phyloP scores from a whole-genome alignment of 2,113 vertebrate species.

The Abramis brama region DNA sequence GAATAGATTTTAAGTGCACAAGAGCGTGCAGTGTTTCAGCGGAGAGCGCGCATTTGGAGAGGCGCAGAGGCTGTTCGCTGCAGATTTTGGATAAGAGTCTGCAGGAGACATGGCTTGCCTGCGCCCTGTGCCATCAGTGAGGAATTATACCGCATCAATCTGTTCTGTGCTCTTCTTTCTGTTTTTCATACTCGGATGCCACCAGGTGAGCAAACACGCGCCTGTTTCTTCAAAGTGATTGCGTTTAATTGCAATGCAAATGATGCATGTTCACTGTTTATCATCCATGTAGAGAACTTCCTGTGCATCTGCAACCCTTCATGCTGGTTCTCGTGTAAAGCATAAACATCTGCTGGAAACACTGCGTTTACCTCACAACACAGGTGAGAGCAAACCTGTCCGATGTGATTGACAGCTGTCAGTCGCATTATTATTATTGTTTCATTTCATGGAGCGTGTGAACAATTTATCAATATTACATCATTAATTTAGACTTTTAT shows the following conservation, averaged over 20 bases:
- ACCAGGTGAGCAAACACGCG: conserved; percentile 42
- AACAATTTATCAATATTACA: not conserved
- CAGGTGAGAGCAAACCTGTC: conserved; percentile 43
- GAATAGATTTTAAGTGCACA: not conserved
- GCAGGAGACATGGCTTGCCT: conserved; percentile 35
- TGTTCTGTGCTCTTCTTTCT: conserved; percentile 1
- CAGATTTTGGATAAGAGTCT: conserved; percentile 17
- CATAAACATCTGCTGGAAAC: conserved; percentile 44
- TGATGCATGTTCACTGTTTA: conserved; percentile 16
- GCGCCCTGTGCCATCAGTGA: conserved; percentile 2
- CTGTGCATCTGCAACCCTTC: not conserved
- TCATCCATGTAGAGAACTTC: conserved; percentile 4
- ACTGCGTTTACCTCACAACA: conserved; percentile 47
- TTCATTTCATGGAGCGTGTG: not conserved
- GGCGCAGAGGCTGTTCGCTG: not conserved
- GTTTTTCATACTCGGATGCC: not conserved
- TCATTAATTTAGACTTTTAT: not conserved
- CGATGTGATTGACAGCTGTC: not conserved
- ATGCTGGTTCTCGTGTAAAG: not conserved
- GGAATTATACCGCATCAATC: not conserved
- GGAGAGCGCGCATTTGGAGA: conserved; percentile 29
- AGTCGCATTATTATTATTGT: not conserved
- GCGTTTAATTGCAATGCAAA: not conserved
- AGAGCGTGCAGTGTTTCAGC: not conserved
- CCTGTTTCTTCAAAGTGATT: not conserved